These are phyloP conservation scores for Lydus trimaculatus DNA, from an alignment of 2,888 invertebrate species.

Conservation along the genomic window DNA sequence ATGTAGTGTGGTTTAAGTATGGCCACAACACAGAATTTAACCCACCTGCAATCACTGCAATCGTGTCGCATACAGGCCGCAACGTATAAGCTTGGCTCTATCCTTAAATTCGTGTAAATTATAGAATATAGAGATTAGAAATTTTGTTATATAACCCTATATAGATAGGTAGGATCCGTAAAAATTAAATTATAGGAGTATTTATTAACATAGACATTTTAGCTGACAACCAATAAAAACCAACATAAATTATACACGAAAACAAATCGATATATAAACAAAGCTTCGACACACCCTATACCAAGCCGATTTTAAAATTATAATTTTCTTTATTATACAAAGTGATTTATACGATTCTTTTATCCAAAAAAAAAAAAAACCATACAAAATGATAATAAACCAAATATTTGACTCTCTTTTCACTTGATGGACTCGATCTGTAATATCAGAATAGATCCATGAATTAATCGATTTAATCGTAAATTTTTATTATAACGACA, in stretches of 20 bases:
- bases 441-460: background rate
- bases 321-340: background rate
- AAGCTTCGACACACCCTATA: background rate
- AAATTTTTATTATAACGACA: background rate
- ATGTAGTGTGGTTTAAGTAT: no score
- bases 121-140: no score
- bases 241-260: background rate
- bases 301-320: background rate
- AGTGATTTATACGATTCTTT: background rate
- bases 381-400: no score
- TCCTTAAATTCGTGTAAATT: no score
- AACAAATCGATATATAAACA: background rate
- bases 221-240: constrained; percentile 1
- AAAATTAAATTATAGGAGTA: background rate
- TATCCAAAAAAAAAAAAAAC: no score
- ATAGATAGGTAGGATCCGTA: background rate
- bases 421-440: background rate
- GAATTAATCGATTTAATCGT: background rate
- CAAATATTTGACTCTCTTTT: no score
- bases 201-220: background rate
- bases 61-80: no score
- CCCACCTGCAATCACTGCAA: no score
- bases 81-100: no score
- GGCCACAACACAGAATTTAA: no score
- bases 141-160: background rate